Percentiles rank a stretch among this genome's conserved stretches.
phyloP scores from a whole-genome alignment of 2,797 vertebrate species.

The Pangasius mekongensis region DNA sequence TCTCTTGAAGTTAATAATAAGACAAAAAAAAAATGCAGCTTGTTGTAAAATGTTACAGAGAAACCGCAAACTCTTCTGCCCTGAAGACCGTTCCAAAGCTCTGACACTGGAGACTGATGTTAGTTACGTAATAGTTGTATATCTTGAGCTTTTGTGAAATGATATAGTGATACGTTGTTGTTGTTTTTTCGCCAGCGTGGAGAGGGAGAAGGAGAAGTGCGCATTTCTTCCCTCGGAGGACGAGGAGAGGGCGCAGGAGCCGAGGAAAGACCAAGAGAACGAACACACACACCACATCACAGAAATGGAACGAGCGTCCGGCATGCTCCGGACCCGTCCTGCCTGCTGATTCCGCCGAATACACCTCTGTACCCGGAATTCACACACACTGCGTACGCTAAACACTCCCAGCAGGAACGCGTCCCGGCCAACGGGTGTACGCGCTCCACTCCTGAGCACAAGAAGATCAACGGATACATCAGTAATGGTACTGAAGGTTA shows the following conservation, averaged over 20 bases:
- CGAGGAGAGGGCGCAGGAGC: conserved; percentile 45
- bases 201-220: conserved; percentile 45
- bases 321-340: conserved; percentile 77
- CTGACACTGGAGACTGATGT: neutral
- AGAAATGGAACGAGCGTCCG: conserved; percentile 66
- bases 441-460: conserved; percentile 66
- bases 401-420: conserved; percentile 47
- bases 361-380: conserved; percentile 83
- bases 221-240: conserved; percentile 55
- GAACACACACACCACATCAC: conserved; percentile 68
- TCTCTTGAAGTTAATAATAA: too few species aligned
- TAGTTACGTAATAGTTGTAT: neutral
- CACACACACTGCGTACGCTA: conserved; percentile 35
- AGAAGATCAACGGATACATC: conserved; percentile 73
- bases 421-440: conserved; percentile 43
- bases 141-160: neutral
- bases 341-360: conserved; percentile 88
- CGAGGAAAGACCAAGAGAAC: conserved; percentile 65
- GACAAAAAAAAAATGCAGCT: too few species aligned
- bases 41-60: too few species aligned
- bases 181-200: conserved; percentile 3
- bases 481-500: conserved; percentile 82
- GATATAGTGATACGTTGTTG: neutral
- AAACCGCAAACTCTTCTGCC: too few species aligned
- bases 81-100: neutral